These are phyloP conservation scores for Trypoxylon attenuatum DNA, from an alignment of 2,888 invertebrate genomes.

Conservation along the genomic window DNA sequence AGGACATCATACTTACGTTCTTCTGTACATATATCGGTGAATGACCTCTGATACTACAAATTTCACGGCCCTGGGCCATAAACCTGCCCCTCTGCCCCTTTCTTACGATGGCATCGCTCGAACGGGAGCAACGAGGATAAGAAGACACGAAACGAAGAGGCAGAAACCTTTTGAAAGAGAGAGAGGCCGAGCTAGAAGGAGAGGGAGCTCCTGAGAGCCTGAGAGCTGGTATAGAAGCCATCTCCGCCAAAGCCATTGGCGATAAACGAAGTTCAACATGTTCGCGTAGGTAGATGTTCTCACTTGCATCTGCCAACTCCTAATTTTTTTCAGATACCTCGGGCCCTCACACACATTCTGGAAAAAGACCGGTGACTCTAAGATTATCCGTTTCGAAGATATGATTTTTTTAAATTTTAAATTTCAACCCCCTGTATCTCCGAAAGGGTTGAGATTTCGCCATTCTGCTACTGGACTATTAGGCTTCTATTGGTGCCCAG, in stretches of 20 bases:
- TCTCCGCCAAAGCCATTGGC: background rate
- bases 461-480: no score
- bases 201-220: slow-evolving; percentile 1
- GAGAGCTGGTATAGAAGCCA: background rate
- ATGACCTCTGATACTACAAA: slow-evolving; percentile 3
- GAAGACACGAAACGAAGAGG: background rate
- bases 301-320: no score
- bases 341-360: no score
- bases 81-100: background rate
- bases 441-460: no score
- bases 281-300: no score
- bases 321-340: no score
- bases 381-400: no score
- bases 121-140: background rate
- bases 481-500: no score
- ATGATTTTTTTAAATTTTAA: no score
- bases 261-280: slow-evolving; percentile 1
- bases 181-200: slow-evolving; percentile 18
- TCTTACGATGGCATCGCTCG: background rate
- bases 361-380: no score
- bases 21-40: background rate
- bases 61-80: slow-evolving; percentile 5
- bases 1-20: background rate
- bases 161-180: background rate
- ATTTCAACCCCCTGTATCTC: no score